Base-by-base conservation (phyloP, 2,888 invertebrate genomes). In the Hermodice carunculata region DNA sequence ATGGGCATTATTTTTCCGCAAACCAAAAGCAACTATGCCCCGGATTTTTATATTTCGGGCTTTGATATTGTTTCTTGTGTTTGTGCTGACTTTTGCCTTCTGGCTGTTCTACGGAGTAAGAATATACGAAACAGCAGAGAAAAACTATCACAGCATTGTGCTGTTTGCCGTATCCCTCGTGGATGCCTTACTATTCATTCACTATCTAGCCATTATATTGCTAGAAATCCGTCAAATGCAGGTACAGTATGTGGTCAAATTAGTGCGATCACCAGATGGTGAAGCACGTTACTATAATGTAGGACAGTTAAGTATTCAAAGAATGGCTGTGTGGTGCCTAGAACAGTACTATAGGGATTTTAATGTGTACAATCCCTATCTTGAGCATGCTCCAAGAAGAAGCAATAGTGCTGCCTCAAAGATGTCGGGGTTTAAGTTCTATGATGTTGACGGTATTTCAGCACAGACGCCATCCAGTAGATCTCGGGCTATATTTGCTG, bases 81-180 rank as follows among this genome's bases (percentile, higher is more conserved):
- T 96, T 43, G 91, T 99, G 17, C 93, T 97, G 85, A 93, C 94
- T 69, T 96, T 98, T 87, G 93, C 97, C 3, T 98, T 96, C 87
- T 99, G 99, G 98, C 89, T 99, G 22, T 99, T 99, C 87, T 99
- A 98, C 85, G 92, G 95, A 78, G 96, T 98, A 56, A 94, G 98
- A 87, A 87, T 89, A 48, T 78, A 88, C 64, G 86, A 88, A 60
- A 57, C 46, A 17, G 52, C 44, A 11, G 42, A 62, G 22, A 26
- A 28, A 11, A 60, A 61, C 17, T 96, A 96, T 84, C 93, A 93
- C 83, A 92, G 93, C 26, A 88, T 98, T 80, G 96, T 98, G 29
- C 92, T 93, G 59, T 98, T 96, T 81, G 95, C 98, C 31, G 93
- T 94, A 26, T 95, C 94, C 83, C 91, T 98, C 79, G 92, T 95